Base-by-base conservation (phyloP, 2,797 vertebrate genomes). In the Erethizon dorsatum region DNA sequence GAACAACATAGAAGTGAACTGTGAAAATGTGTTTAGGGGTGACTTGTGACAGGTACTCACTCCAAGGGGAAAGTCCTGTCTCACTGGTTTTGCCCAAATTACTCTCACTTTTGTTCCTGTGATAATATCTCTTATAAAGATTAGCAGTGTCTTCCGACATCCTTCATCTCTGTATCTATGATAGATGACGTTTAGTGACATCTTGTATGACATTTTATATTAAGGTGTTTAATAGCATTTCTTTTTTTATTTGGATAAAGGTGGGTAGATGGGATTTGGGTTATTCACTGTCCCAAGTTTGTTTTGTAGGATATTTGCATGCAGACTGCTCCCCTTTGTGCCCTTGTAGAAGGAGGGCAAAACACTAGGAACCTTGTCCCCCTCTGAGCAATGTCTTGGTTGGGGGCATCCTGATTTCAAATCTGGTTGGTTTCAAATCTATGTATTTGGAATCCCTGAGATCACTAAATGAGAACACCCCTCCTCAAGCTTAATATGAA, bases 81-180 rank as follows among this genome's bases (percentile, higher is more conserved):
- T 94, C 41, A 41, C 47, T 24, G 61, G 15, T 83, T 96, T 94
- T 90, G 28, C 26, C 77, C 41, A 59, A 80, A 89, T 83, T 8
- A 61, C 33, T 93, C 37, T 95, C 20, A 69, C 11, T 26, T 90
- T 95, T 85, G 31, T 82, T 87, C 5, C 33, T 47, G 67, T 89
- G 87, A 61, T 56, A 87, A 26, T 63, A 80, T 83, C 33, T 90
- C 83, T 95, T 83, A 67, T 24, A 94, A 96, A 93, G 47, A 79
- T 91, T 50, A 95, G 69, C 18, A 31, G 3, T 86, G n/a, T 24
- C 59, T 92, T 93, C n/a, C n/a, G 67, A 85, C 28, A 79, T 20
- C 47, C 57, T 56, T 10, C 41, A 14, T 90, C 69, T 93, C 52
- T 45, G 4, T 86, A 12, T 86, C 54, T 87, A 47, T 67, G 28